Percentiles rank a stretch among this genome's conserved stretches.
Evolutionary conservation across 2,888 invertebrate genomes (phyloP).

Genomic region (Boloria selene): DNA sequence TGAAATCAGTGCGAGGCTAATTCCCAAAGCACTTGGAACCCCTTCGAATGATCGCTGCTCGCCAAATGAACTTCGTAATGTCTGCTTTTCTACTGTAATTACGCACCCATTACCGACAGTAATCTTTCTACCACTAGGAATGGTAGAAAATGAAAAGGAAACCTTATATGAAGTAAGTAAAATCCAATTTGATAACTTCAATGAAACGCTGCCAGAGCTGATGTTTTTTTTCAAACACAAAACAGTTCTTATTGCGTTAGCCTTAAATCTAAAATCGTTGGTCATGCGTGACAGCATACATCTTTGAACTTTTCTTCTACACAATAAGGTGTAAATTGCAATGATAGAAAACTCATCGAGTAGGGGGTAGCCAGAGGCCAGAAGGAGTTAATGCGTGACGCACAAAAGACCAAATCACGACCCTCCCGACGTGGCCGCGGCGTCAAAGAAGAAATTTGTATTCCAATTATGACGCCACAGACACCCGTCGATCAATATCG

Average conservation of each 20-base stretch:
- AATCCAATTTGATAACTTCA: slow-evolving; percentile 48
- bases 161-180: slow-evolving; percentile 49
- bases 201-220: slow-evolving; percentile 19
- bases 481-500: slow-evolving; percentile 54
- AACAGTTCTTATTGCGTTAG: slow-evolving; percentile 67
- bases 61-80: slow-evolving; percentile 78
- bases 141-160: slow-evolving; percentile 46
- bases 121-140: slow-evolving; percentile 60
- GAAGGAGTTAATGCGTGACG: slow-evolving; percentile 81
- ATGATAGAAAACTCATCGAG: slow-evolving; percentile 40
- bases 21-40: slow-evolving; percentile 63
- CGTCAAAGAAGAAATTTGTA: slow-evolving; percentile 80
- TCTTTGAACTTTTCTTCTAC: slow-evolving; percentile 38
- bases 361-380: slow-evolving; percentile 67
- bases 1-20: slow-evolving; percentile 60
- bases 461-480: slow-evolving; percentile 77
- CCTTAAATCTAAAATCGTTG: slow-evolving; percentile 65
- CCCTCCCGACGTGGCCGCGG: slow-evolving; percentile 63
- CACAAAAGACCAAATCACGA: slow-evolving; percentile 82
- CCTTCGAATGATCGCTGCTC: slow-evolving; percentile 71
- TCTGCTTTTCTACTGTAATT: slow-evolving; percentile 81
- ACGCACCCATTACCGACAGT: slow-evolving; percentile 76
- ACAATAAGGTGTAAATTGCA: slow-evolving; percentile 54
- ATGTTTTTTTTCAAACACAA: slow-evolving; percentile 52
- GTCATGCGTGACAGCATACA: slow-evolving; percentile 42